These are phyloP conservation scores for Encarsia formosa DNA, from an alignment of 2,888 invertebrate species.

Conservation along the genomic window DNA sequence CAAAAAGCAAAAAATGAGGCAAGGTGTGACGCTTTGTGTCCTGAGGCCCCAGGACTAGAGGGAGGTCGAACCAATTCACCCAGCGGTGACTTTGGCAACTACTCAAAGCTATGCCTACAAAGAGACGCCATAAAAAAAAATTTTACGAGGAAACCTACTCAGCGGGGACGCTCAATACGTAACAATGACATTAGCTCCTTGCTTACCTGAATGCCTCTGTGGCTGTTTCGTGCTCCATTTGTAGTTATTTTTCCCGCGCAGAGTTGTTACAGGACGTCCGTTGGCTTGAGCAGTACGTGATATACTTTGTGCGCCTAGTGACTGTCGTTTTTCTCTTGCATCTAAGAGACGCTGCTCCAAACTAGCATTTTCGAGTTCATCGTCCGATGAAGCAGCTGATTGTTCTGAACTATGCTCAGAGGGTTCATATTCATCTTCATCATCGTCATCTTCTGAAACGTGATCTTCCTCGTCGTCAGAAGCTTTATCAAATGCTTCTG, in stretches of 20 bases:
- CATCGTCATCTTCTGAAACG: no score
- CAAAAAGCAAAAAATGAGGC: no score
- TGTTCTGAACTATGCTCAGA: background rate
- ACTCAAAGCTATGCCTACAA: background rate
- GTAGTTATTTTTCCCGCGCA: background rate
- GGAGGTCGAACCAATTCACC: no score
- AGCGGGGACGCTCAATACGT: no score
- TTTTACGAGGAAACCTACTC: no score
- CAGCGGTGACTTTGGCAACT: background rate
- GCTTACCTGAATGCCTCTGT: no score
- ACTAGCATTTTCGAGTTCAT: background rate
- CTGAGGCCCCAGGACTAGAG: no score
- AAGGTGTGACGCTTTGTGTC: no score
- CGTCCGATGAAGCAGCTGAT: background rate
- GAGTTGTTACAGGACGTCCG: background rate
- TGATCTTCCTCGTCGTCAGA: background rate
- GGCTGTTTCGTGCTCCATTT: background rate
- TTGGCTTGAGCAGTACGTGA: no score
- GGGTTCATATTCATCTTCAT: background rate
- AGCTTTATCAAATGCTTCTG: background rate
- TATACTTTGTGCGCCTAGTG: no score
- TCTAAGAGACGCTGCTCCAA: background rate
- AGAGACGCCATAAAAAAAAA: background rate
- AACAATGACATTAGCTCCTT: no score
- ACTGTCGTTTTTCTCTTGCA: no score